phyloP scores from a whole-genome alignment of 2,888 invertebrate species.

The Dinocampus coccinellae region DNA sequence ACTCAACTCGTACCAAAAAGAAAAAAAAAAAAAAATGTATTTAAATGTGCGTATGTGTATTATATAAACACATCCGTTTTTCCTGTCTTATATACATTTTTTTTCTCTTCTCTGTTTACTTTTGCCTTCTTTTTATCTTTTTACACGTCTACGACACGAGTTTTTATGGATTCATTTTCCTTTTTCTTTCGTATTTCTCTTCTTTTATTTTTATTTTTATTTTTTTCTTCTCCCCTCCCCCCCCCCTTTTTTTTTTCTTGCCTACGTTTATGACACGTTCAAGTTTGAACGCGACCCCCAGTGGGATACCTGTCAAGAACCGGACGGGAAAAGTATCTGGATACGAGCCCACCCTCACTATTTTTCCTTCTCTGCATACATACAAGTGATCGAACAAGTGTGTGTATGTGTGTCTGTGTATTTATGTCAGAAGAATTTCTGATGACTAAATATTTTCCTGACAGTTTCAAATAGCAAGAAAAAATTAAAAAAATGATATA shows the following conservation, averaged over 20 bases:
- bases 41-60: too few species aligned
- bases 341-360: slow-evolving; percentile 23
- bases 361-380: neutral
- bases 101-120: neutral
- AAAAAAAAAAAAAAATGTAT: neutral
- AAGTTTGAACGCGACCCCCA: slow-evolving; percentile 18
- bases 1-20: slow-evolving; percentile 26
- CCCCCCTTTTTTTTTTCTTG: neutral
- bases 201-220: neutral
- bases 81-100: slow-evolving; percentile 13
- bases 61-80: slow-evolving; percentile 18
- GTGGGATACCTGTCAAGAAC: slow-evolving; percentile 40
- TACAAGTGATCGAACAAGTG: neutral
- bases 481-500: neutral
- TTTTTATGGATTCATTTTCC: too few species aligned
- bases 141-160: too few species aligned
- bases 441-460: slow-evolving; percentile 15
- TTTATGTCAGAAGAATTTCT: neutral
- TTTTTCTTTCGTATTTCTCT: neutral
- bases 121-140: too few species aligned
- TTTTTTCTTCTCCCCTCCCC: neutral
- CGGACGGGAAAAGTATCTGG: slow-evolving; percentile 10
- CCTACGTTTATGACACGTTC: slow-evolving; percentile 28
- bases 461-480: neutral
- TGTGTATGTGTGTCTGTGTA: neutral